phyloP scores from a whole-genome alignment of 2,113 vertebrate genomes.

The Brachypteracias leptosomus region DNA sequence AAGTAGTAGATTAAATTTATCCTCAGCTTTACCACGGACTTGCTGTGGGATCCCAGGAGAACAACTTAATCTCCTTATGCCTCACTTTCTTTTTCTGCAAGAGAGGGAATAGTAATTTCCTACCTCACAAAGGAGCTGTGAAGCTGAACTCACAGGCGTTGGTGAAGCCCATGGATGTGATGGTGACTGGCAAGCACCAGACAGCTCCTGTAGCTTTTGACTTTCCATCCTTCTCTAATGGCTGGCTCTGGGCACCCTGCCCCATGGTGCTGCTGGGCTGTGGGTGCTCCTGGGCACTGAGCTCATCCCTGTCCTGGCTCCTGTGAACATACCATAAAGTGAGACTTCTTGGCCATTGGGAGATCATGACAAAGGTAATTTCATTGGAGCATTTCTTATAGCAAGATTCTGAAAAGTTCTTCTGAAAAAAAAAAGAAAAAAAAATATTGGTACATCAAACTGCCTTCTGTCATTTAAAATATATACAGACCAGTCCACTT shows the following conservation, averaged over 20 bases:
- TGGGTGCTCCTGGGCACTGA: neutral
- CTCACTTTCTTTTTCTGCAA: neutral
- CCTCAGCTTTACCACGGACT: neutral
- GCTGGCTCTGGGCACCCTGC: neutral
- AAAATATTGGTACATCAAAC: neutral
- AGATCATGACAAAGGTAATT: neutral
- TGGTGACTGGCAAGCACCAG: neutral
- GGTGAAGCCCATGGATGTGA: neutral
- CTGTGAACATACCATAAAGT: neutral
- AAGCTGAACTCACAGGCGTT: neutral
- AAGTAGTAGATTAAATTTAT: neutral
- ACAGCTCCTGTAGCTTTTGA: neutral
- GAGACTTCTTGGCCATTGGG: neutral
- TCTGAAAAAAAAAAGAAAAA: neutral
- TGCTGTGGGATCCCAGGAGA: neutral
- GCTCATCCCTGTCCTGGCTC: neutral
- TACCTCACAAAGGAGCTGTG: constrained; percentile 3
- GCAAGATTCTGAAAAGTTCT: neutral
- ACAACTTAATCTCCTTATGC: neutral
- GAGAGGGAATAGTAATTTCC: neutral
- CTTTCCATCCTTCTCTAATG: neutral
- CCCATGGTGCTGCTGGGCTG: neutral
- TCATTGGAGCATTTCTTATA: neutral
- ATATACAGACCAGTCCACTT: neutral
- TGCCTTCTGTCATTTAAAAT: neutral